Evolutionary conservation across 1,140 invertebrate genomes (phyloP).

Genomic region (Latrodectus geometricus): DNA sequence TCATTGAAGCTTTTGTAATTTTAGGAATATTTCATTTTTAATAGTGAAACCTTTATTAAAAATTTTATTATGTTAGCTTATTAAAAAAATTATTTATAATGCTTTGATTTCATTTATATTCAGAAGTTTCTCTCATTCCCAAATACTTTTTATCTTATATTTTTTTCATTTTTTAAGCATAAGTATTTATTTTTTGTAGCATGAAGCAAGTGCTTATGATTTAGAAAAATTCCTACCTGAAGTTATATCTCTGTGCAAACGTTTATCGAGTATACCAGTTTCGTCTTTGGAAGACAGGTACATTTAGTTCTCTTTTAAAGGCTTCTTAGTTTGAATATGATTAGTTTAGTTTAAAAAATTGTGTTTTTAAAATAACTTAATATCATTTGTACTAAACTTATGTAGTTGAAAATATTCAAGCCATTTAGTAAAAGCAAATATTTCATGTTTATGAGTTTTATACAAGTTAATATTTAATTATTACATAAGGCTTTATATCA

Average conservation of each 20-base stretch:
- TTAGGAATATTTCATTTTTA: background rate
- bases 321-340: background rate
- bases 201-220: constrained; percentile 71
- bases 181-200: constrained; percentile 60
- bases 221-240: constrained; percentile 76
- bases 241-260: constrained; percentile 74
- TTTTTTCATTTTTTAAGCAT: background rate
- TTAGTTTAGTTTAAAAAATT: background rate
- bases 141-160: background rate
- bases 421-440: background rate
- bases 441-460: background rate
- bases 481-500: too few relatives aligned
- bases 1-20: too few relatives aligned
- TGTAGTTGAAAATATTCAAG: background rate
- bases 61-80: background rate
- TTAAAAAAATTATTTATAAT: background rate
- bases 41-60: background rate
- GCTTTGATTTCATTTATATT: too few relatives aligned
- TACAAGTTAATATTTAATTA: background rate
- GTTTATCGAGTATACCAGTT: constrained; percentile 76
- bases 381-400: background rate
- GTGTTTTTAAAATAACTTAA: background rate
- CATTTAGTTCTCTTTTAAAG: constrained; percentile 7
- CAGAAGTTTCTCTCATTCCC: background rate
- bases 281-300: constrained; percentile 76